Evolutionary conservation across 2,113 vertebrate genomes (phyloP).

Genomic region (Muntiacus muntjak): DNA sequence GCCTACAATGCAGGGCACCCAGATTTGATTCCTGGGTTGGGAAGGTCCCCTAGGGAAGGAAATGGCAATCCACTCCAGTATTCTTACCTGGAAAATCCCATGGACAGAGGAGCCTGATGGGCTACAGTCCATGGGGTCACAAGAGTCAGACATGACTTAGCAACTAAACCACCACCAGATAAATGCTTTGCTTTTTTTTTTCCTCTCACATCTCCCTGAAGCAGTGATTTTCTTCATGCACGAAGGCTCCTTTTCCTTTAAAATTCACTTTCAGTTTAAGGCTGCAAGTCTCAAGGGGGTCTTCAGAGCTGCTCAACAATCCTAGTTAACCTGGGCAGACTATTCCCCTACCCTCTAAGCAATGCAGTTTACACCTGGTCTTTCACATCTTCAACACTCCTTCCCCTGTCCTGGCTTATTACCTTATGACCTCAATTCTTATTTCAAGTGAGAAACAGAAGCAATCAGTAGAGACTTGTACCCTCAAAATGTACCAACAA

Average conservation of each 20-base stretch:
- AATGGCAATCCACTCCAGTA: neutral
- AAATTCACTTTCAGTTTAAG: neutral
- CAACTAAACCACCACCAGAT: neutral
- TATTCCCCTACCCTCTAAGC: neutral
- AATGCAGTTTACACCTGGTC: neutral
- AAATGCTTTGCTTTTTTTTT: conserved; percentile 10
- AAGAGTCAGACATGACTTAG: neutral
- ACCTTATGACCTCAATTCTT: neutral
- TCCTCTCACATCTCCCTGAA: neutral
- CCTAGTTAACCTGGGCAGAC: neutral
- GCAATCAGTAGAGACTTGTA: neutral
- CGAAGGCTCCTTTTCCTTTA: neutral
- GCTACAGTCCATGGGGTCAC: neutral
- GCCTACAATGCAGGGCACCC: neutral
- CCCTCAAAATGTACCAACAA: neutral
- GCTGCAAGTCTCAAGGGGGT: neutral
- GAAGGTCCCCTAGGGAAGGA: neutral
- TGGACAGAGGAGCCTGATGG: neutral
- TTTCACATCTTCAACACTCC: neutral
- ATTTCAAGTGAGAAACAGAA: neutral
- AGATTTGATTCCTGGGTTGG: neutral
- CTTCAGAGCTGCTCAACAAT: neutral
- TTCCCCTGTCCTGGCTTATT: neutral
- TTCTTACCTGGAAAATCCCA: neutral
- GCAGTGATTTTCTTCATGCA: neutral